These are phyloP conservation scores for Maniola jurtina DNA, from an alignment of 1,140 invertebrate species.

Conservation along the genomic window DNA sequence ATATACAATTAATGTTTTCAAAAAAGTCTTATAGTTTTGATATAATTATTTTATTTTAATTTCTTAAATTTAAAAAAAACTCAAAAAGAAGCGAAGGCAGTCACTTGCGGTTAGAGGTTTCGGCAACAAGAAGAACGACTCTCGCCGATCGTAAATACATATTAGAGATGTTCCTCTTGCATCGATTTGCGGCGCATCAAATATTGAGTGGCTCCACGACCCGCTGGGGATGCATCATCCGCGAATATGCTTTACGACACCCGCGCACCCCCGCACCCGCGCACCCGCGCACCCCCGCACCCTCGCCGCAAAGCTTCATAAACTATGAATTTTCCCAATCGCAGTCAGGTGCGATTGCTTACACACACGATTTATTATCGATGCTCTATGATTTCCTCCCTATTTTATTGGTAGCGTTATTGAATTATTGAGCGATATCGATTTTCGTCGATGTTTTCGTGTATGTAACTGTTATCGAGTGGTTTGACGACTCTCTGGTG, in stretches of 20 bases:
- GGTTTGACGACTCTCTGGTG: not conserved
- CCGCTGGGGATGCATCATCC: constrained; percentile 59
- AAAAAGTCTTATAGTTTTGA: too few relatives aligned
- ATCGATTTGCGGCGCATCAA: constrained; percentile 61
- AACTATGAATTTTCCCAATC: constrained; percentile 69
- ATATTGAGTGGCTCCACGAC: constrained; percentile 56
- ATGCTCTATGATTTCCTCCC: constrained; percentile 38
- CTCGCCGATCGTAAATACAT: constrained; percentile 44
- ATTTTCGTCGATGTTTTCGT: constrained; percentile 12
- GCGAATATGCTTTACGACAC: constrained; percentile 55
- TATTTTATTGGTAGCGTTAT: constrained; percentile 47
- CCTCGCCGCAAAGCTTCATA: constrained; percentile 43
- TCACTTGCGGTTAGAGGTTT: constrained; percentile 24
- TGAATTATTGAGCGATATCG: constrained; percentile 47
- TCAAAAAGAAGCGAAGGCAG: not conserved
- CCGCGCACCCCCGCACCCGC: constrained; percentile 26
- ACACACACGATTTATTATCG: constrained; percentile 62
- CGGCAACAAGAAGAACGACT: constrained; percentile 35
- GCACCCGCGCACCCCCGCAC: constrained; percentile 14
- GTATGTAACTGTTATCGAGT: not conserved
- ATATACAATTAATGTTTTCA: too few relatives aligned
- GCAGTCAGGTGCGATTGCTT: constrained; percentile 66
- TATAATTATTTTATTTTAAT: too few relatives aligned
- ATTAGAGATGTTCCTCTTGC: constrained; percentile 45
- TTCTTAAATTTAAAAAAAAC: not conserved